Conservation (phyloP, 2,113 vertebrate genomes). For the Oreochromis niloticus region DNA sequence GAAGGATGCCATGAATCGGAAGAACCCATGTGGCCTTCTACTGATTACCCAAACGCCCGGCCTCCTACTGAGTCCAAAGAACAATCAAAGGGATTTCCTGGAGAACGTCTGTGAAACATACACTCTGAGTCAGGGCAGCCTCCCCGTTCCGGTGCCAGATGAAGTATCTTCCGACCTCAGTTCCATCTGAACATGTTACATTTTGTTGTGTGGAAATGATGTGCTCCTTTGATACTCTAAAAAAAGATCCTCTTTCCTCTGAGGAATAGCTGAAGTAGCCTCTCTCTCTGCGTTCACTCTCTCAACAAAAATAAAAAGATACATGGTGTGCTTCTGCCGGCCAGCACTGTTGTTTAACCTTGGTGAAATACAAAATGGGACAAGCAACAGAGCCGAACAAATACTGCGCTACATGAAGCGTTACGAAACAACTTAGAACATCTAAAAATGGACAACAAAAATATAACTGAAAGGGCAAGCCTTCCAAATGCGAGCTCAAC, state of each 20-base stretch:
- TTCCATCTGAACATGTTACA: constrained; percentile 48
- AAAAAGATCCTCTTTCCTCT: constrained; percentile 41
- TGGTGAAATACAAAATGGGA: constrained; percentile 63
- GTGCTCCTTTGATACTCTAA: constrained; percentile 59
- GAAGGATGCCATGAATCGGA: constrained; percentile 67
- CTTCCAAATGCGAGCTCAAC: constrained; percentile 23
- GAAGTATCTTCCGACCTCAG: constrained; percentile 56
- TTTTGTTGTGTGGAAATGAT: constrained; percentile 58
- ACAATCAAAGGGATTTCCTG: constrained; percentile 65
- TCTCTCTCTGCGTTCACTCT: constrained; percentile 42
- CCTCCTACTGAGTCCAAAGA: constrained; percentile 64
- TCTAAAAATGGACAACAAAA: constrained; percentile 59
- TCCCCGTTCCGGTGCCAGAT: constrained; percentile 51
- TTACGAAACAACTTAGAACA: constrained; percentile 51
- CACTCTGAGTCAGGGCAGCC: constrained; percentile 34
- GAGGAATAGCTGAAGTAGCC: constrained; percentile 50
- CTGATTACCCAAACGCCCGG: constrained; percentile 64
- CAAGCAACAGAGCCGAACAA: constrained; percentile 59
- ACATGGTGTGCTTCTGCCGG: constrained; percentile 52
- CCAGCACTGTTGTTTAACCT: constrained; percentile 60
- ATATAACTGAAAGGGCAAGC: constrained; percentile 33
- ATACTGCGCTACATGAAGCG: constrained; percentile 50
- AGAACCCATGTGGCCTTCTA: constrained; percentile 62
- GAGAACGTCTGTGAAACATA: constrained; percentile 61
- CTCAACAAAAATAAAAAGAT: constrained; percentile 57